A percentile compares a stretch with the other conserved stretches of the same genome.
These are phyloP conservation scores for Hydrolagus affinis DNA, from an alignment of 2,113 vertebrate genomes.

Conservation along the genomic window DNA sequence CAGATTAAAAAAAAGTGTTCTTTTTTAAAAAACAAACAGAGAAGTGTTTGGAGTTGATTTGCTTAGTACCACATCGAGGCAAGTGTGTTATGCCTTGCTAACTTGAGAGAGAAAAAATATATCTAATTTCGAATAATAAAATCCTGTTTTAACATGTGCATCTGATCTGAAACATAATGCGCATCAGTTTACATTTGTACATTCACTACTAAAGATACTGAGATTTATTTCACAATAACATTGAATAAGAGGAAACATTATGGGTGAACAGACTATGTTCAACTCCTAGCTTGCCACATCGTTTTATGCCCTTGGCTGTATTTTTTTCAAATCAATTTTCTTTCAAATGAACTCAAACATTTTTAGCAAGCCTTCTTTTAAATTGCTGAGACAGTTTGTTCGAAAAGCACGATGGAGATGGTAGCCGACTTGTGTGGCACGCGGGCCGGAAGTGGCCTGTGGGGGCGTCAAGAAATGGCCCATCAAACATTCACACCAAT, in stretches of 20 bases:
- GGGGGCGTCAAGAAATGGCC: too few relatives aligned
- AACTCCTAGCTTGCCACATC: constrained; percentile 26
- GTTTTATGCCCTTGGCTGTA: constrained; percentile 8
- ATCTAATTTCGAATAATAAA: constrained; percentile 29
- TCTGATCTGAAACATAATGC: constrained; percentile 30
- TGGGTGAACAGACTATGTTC: background rate
- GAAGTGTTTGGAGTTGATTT: constrained; percentile 15
- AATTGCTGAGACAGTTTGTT: background rate
- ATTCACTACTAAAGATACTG: constrained; percentile 29
- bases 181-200: constrained; percentile 32
- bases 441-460: too few relatives aligned
- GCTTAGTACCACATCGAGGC: background rate
- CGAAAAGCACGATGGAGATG: background rate
- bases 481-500: too few relatives aligned
- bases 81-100: background rate
- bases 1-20: background rate
- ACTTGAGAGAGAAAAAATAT: constrained; percentile 20
- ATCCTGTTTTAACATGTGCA: constrained; percentile 27
- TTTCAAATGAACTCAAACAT: background rate
- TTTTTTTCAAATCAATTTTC: background rate
- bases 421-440: too few relatives aligned
- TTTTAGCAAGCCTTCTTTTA: background rate
- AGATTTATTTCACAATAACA: constrained; percentile 29
- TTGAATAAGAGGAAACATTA: constrained; percentile 25
- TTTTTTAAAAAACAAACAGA: too few relatives aligned